phyloP scores from a whole-genome alignment of 2,797 vertebrate genomes.

The Vespertilio murinus region DNA sequence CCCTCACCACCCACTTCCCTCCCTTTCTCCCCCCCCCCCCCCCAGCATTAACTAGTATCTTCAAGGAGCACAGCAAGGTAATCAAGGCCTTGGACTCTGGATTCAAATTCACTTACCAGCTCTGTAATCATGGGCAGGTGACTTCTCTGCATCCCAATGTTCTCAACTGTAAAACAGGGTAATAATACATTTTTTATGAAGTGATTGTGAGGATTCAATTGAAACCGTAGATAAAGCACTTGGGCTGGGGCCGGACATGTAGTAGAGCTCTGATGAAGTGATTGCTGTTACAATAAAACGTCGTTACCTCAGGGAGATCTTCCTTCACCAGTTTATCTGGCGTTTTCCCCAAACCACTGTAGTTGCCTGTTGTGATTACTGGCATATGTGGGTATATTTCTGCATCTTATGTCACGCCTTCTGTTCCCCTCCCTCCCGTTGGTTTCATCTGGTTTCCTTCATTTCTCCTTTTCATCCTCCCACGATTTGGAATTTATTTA shows the following conservation, averaged over 20 bases:
- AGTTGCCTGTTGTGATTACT: background rate
- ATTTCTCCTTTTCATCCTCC: background rate
- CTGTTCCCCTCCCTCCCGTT: background rate
- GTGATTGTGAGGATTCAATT: background rate
- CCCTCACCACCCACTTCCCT: too few relatives aligned
- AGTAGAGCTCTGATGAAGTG: background rate
- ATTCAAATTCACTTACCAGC: background rate
- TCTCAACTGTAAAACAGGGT: background rate
- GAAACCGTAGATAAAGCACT: background rate
- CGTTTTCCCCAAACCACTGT: background rate
- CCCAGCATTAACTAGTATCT: background rate
- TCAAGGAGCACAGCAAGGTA: background rate
- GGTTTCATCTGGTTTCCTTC: background rate
- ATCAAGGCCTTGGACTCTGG: background rate
- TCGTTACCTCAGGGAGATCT: background rate
- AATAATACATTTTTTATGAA: background rate
- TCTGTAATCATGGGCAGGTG: background rate
- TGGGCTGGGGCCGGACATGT: background rate
- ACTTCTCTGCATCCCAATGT: background rate
- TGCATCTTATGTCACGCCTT: background rate
- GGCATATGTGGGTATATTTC: background rate
- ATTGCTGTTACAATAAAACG: background rate
- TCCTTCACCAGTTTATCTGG: background rate
- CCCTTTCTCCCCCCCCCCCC: background rate
- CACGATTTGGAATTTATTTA: constrained; percentile 39